A percentile compares a stretch with the other conserved stretches of the same genome.
Conservation (phyloP, 2,113 vertebrate species). For the Semnornis frantzii region DNA sequence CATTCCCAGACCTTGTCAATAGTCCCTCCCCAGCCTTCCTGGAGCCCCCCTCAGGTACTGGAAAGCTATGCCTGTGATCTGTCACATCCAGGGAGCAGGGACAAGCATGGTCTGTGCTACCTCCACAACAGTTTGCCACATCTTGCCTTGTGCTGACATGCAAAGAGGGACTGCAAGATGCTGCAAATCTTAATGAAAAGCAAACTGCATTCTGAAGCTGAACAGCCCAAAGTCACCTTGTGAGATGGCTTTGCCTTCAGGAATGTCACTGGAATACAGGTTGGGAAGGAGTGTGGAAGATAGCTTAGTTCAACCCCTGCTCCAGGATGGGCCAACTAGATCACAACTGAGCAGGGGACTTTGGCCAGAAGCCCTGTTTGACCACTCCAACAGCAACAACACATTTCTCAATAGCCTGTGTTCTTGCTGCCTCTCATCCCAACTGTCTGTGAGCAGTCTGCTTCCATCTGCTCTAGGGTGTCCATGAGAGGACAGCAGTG, state of each 20-base stretch:
- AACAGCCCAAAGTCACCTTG: neutral
- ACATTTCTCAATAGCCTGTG: neutral
- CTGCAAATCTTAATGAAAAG: neutral
- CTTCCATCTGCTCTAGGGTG: neutral
- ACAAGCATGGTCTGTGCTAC: neutral
- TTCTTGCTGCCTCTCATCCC: neutral
- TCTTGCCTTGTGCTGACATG: accelerated
- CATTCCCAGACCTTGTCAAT: no score
- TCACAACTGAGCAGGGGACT: neutral
- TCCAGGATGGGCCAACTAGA: neutral
- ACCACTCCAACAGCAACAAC: neutral
- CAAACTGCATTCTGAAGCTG: neutral
- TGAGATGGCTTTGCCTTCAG: accelerated
- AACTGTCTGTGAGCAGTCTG: neutral
- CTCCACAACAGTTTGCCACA: neutral
- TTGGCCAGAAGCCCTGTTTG: neutral
- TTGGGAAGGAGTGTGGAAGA: neutral
- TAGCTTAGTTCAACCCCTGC: accelerated
- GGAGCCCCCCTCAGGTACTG: no score
- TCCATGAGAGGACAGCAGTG: neutral
- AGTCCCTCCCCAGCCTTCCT: no score
- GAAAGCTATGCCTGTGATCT: neutral
- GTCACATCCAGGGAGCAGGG: neutral
- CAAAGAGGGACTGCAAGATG: neutral
- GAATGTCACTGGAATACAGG: neutral